Base-by-base conservation (phyloP, 2,888 invertebrate species). In the Cheilosia vulpina region DNA sequence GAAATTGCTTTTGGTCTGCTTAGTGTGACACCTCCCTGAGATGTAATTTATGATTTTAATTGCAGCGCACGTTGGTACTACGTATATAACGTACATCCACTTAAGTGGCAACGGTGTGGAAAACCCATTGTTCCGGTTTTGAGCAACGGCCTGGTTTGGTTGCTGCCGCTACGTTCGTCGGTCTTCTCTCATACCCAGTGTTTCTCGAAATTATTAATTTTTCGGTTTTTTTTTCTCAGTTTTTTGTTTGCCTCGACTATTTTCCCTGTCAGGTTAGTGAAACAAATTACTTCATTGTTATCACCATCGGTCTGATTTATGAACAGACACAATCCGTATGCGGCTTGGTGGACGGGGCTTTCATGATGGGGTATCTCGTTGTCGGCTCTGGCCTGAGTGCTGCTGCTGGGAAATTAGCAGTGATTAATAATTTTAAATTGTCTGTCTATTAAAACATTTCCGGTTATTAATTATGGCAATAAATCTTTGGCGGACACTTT, bases 281-380 rank as follows among this genome's bases (percentile, higher is more conserved):
- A 85, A 85, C 85, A 85, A 85, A 85, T 85, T 85, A 85, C 85
- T 85, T 80, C 76, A 85, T 85, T 85, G 85, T 85, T 85, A 85
- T 85, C 85, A 85, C 85, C 85, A 85, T 66, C 85, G 62, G 80
- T 55, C 85, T 85, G 85, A 85, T 85, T 85, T 85, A 85, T 85
- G 80, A 60, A 62, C 57, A 72, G 66, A 57, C 85, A 80, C 85
- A 80, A 80, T 76, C 55, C 79, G 60, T 71, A 79, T 79, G 79
- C 58, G 57, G 73, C 68, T 69, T 65, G 31, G 66, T 66, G 24
- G 53, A 60, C 43, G 62, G 27, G 62, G 27, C 21, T 78, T 63
- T 63, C 43, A 63, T 55, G 65, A 72, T 75, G 62, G 27, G 45
- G 63, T 60, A 50, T 65, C 38, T 60, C 38, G 38, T 38, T 38